Evolutionary conservation across 2,888 invertebrate species (phyloP).

Genomic region (Aphodius sticticus): DNA sequence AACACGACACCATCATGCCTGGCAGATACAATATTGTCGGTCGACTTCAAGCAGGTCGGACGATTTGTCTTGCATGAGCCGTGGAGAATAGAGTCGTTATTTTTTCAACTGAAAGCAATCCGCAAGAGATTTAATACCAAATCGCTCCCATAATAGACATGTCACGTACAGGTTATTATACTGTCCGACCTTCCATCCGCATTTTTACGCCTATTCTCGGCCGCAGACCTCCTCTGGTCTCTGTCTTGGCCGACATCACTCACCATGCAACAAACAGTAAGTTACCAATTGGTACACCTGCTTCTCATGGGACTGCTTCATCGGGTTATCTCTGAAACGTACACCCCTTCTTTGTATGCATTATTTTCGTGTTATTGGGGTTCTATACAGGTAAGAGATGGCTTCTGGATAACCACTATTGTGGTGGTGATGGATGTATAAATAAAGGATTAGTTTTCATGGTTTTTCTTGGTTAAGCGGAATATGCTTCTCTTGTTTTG

Average conservation of each 20-base stretch:
- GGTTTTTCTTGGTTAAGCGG: not conserved
- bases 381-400: not conserved
- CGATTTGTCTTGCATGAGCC: not conserved
- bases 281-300: constrained; percentile 5
- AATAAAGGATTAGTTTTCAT: not conserved
- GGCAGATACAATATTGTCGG: not conserved
- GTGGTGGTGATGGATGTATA: not conserved
- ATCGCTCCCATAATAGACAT: constrained; percentile 34
- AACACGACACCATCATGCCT: not conserved
- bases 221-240: constrained; percentile 7
- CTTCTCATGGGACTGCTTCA: constrained; percentile 17
- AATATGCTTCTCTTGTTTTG: not conserved
- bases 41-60: not conserved
- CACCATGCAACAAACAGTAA: not conserved
- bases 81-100: not conserved
- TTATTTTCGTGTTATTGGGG: not conserved
- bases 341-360: not conserved
- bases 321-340: not conserved
- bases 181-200: constrained; percentile 27
- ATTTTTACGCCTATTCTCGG: constrained; percentile 25
- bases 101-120: constrained; percentile 29
- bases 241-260: not conserved
- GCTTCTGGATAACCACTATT: not conserved
- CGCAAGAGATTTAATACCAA: constrained; percentile 34
- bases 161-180: constrained; percentile 35